These are phyloP conservation scores for Syngnathoides biaculeatus DNA, from an alignment of 2,113 vertebrate species.

Conservation along the genomic window DNA sequence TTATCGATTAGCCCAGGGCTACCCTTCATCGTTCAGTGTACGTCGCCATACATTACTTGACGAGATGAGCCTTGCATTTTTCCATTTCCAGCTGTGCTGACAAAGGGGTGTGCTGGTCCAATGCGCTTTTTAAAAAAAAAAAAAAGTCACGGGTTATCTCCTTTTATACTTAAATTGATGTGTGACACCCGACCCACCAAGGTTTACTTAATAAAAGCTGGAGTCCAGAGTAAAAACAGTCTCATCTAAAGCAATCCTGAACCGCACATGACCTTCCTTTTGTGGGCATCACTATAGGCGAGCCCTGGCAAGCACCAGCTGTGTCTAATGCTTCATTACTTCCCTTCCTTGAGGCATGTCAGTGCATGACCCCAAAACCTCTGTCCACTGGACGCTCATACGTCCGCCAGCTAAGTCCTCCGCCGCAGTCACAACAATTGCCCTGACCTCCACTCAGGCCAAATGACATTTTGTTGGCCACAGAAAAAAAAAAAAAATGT, in stretches of 20 bases:
- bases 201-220: neutral
- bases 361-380: constrained; percentile 65
- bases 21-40: constrained; percentile 68
- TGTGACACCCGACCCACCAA: neutral
- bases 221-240: constrained; percentile 2
- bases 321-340: constrained; percentile 75
- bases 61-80: constrained; percentile 61
- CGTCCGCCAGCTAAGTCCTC: constrained; percentile 27
- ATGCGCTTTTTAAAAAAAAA: constrained; percentile 37
- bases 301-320: constrained; percentile 72
- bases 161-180: constrained; percentile 26
- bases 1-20: constrained; percentile 69
- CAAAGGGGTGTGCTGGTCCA: constrained; percentile 44
- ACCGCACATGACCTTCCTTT: constrained; percentile 65
- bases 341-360: constrained; percentile 60
- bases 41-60: constrained; percentile 64
- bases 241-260: constrained; percentile 43
- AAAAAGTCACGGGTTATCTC: constrained; percentile 56
- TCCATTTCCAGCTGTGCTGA: constrained; percentile 37
- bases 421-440: constrained; percentile 35
- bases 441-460: constrained; percentile 44
- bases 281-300: constrained; percentile 55
- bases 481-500: too few relatives aligned
- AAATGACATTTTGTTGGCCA: constrained; percentile 17
- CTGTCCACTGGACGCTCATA: constrained; percentile 53